These are phyloP conservation scores for Bellardia pandia DNA, from an alignment of 2,888 invertebrate genomes.

Conservation along the genomic window DNA sequence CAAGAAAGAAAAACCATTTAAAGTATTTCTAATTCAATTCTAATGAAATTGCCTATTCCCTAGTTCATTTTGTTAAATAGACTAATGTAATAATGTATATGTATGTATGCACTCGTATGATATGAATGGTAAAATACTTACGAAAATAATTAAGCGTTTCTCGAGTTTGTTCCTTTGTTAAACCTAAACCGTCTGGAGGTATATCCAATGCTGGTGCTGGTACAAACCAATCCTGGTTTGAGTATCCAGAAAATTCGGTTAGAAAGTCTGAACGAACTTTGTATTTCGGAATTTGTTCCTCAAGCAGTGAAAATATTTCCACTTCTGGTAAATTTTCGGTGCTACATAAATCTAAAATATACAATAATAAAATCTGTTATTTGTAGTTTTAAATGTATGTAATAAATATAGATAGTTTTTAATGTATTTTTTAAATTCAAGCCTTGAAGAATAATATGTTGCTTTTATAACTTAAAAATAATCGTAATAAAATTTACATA, in stretches of 20 bases:
- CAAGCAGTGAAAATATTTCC: constrained; percentile 96
- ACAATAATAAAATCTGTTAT: background rate
- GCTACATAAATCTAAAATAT: constrained; percentile 92
- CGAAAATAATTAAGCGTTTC: constrained; percentile 98
- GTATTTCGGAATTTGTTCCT: constrained; percentile 97
- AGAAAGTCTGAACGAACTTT: constrained; percentile 96
- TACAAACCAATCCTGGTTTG: constrained; percentile 92
- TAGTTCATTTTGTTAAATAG: no score
- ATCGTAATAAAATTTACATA: no score
- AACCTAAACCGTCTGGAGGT: constrained; percentile 89
- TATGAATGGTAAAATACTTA: constrained; percentile 87
- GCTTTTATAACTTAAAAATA: no score
- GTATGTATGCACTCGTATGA: no score
- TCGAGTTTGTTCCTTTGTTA: constrained; percentile 97
- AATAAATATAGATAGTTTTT: no score
- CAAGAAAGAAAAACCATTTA: no score
- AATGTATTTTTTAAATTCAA: no score
- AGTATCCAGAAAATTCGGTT: constrained; percentile 94
- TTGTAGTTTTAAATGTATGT: background rate
- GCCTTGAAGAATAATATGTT: no score
- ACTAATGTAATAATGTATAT: no score
- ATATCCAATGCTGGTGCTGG: constrained; percentile 93
- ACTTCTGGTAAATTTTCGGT: constrained; percentile 97
- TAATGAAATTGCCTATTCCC: no score
- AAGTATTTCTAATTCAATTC: no score